Conservation (phyloP, 92 coral and sea anemone species). For the Zoanthus sociatus region DNA sequence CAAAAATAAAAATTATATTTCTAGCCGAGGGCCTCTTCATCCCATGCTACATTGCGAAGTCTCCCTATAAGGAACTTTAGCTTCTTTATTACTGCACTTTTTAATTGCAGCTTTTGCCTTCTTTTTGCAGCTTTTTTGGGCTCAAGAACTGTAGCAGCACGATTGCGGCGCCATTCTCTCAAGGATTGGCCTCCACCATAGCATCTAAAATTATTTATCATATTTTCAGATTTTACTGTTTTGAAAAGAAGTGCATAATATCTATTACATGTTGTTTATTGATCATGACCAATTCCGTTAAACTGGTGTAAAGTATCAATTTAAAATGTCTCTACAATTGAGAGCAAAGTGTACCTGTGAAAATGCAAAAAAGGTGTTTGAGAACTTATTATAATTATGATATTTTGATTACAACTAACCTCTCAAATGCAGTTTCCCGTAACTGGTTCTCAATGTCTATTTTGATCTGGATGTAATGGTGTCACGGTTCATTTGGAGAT, state of each 20-base stretch:
- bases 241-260: background rate
- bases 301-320: background rate
- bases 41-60: conserved; percentile 1
- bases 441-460: background rate
- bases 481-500: background rate
- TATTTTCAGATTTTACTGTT: background rate
- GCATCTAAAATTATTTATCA: background rate
- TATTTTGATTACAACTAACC: background rate
- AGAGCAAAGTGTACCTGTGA: background rate
- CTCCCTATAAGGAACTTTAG: background rate
- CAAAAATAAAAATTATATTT: background rate
- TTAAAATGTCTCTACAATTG: too few species aligned
- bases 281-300: background rate
- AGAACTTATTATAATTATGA: background rate
- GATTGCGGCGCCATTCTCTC: background rate
- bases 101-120: background rate
- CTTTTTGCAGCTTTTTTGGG: background rate
- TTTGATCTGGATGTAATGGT: background rate
- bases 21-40: conserved; percentile 1
- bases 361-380: background rate
- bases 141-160: background rate
- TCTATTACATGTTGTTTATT: background rate
- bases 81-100: background rate
- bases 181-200: background rate
- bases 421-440: conserved; percentile 4